Conservation (phyloP, 2,888 invertebrate genomes). For the Napeogenes sylphis region DNA sequence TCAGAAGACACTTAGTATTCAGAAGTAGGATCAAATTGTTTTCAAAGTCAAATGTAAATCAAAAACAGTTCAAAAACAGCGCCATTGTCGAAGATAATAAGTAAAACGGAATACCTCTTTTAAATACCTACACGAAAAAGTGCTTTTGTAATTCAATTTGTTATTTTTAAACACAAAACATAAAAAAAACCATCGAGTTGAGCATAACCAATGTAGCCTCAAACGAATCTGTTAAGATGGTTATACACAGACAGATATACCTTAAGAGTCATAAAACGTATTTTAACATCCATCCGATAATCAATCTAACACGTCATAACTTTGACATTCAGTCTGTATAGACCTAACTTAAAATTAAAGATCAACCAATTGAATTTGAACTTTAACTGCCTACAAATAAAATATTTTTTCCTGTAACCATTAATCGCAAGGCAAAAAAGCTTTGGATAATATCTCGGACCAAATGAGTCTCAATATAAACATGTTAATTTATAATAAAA, state of each 20-base stretch:
- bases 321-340: conserved; percentile 73
- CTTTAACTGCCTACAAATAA: conserved; percentile 35
- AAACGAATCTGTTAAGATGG: conserved; percentile 65
- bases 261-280: conserved; percentile 75
- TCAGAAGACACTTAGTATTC: too few relatives aligned
- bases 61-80: too few relatives aligned
- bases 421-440: conserved; percentile 52
- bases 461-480: conserved; percentile 73
- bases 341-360: conserved; percentile 52
- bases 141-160: conserved; percentile 1
- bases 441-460: conserved; percentile 54
- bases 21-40: too few relatives aligned
- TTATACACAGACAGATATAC: conserved; percentile 64
- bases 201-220: conserved; percentile 41
- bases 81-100: too few relatives aligned
- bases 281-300: conserved; percentile 79
- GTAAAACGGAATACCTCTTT: too few relatives aligned
- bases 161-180: conserved; percentile 15
- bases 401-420: conserved; percentile 32
- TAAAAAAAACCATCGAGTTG: conserved; percentile 12
- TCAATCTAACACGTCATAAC: conserved; percentile 79
- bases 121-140: too few relatives aligned
- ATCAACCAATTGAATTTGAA: conserved; percentile 34
- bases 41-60: too few relatives aligned
- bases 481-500: conserved; percentile 76